A percentile compares a stretch with the other conserved stretches of the same genome.
Evolutionary conservation across 2,888 invertebrate species (phyloP).

Genomic region (Macaria liturata): DNA sequence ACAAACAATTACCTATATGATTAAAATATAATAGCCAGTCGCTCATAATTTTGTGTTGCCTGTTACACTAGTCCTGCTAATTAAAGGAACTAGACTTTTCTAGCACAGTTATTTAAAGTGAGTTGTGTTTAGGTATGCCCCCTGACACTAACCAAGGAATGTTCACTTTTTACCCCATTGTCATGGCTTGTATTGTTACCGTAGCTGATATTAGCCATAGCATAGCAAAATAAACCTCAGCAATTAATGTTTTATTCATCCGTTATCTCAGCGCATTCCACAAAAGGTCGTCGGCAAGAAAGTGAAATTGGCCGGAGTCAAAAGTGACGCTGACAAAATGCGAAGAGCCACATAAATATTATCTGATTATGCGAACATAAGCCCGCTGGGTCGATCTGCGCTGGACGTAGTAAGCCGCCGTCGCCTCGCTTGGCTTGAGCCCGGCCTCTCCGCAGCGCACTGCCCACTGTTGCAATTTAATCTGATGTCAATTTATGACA

Average conservation of each 20-base stretch:
- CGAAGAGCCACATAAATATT: constrained; percentile 61
- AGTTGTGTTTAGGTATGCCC: too few species aligned
- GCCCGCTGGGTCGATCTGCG: constrained; percentile 12
- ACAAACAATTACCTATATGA: too few species aligned
- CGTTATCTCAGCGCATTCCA: constrained; percentile 68
- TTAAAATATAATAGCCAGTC: too few species aligned
- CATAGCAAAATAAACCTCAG: constrained; percentile 13
- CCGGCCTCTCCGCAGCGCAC: not conserved
- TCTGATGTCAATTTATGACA: constrained; percentile 65
- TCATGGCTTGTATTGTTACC: not conserved
- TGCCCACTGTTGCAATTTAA: constrained; percentile 57
- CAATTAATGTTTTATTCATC: constrained; percentile 63
- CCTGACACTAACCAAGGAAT: not conserved
- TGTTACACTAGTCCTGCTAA: too few species aligned
- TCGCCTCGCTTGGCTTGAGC: too few species aligned
- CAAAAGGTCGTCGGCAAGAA: constrained; percentile 74
- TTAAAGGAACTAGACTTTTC: too few species aligned
- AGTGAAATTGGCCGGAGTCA: constrained; percentile 74
- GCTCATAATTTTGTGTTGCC: too few species aligned
- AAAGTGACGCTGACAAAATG: constrained; percentile 67
- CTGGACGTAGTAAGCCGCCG: constrained; percentile 1
- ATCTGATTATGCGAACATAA: constrained; percentile 49
- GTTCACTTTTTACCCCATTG: not conserved
- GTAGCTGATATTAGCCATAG: constrained; percentile 9
- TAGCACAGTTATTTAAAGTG: too few species aligned